A percentile compares a stretch with the other conserved stretches of the same genome.
Conservation (phyloP, 2,888 invertebrate genomes). For the Eupithecia abbreviata region DNA sequence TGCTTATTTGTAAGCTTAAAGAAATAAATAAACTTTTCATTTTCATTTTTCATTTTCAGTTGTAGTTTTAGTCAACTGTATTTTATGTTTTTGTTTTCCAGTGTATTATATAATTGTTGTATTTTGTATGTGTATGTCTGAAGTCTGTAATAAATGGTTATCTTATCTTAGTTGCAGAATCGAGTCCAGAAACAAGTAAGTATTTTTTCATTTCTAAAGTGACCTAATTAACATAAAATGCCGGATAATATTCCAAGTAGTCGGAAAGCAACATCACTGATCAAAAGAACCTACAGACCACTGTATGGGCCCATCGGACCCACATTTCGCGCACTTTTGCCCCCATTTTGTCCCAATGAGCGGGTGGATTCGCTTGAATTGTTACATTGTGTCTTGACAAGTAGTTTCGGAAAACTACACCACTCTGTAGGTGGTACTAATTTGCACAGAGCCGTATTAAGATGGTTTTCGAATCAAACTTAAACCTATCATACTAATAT, state of each 20-base stretch:
- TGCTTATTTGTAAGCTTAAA: no score
- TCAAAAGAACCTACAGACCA: constrained; percentile 21
- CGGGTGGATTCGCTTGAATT: constrained; percentile 61
- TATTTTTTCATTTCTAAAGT: background rate
- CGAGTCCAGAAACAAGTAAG: background rate
- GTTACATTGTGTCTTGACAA: constrained; percentile 72
- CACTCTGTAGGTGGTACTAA: constrained; percentile 79
- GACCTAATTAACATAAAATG: background rate
- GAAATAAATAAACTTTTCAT: no score
- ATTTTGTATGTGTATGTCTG: no score
- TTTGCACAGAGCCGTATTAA: constrained; percentile 67
- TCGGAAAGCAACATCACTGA: constrained; percentile 29
- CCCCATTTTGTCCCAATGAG: constrained; percentile 57
- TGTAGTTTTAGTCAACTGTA: no score
- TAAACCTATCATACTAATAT: background rate
- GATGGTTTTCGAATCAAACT: constrained; percentile 2
- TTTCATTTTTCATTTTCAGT: no score
- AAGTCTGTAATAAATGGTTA: no score
- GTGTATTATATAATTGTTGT: no score
- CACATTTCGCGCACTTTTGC: constrained; percentile 68
- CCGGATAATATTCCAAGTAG: constrained; percentile 7
- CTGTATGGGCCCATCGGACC: constrained; percentile 37
- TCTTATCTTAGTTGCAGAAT: no score
- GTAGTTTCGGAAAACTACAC: constrained; percentile 72
- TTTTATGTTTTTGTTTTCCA: no score